Evolutionary conservation across 2,797 vertebrate species (phyloP).

Genomic region (Channallabes apus): DNA sequence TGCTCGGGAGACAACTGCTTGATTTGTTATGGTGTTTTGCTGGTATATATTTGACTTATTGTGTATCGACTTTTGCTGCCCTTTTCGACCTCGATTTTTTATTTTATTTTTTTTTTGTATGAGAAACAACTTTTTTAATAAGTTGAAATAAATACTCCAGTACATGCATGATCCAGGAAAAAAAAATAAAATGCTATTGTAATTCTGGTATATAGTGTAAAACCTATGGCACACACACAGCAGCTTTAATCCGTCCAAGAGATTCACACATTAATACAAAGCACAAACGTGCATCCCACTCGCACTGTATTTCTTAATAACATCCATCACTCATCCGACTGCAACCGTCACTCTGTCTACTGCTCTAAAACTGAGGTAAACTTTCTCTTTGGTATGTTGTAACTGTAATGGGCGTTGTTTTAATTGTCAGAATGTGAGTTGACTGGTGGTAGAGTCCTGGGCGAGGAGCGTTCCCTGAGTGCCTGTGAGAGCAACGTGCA

Average conservation of each 20-base stretch:
- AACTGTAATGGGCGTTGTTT: slow-evolving; percentile 23
- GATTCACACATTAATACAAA: slow-evolving; percentile 79
- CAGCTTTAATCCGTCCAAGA: slow-evolving; percentile 85
- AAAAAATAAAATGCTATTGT: slow-evolving; percentile 82
- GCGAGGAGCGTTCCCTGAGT: slow-evolving; percentile 94
- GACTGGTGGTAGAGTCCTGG: slow-evolving; percentile 94
- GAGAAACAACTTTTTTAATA: slow-evolving; percentile 96
- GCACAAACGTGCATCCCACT: slow-evolving; percentile 61
- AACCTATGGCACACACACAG: slow-evolving; percentile 88
- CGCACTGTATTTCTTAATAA: slow-evolving; percentile 54
- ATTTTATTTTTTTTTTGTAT: no score
- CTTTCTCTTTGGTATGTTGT: slow-evolving; percentile 86
- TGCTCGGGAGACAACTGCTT: no score
- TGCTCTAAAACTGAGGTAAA: slow-evolving; percentile 93
- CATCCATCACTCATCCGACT: slow-evolving; percentile 77
- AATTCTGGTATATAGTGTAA: slow-evolving; percentile 94
- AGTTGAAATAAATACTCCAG: slow-evolving; percentile 99
- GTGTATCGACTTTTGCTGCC: no score
- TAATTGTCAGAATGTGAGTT: slow-evolving; percentile 99
- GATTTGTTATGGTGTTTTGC: no score
- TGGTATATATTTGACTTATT: no score
- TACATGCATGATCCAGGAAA: slow-evolving; percentile 89
- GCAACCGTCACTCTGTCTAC: slow-evolving; percentile 81
- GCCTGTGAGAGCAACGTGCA: slow-evolving; percentile 98
- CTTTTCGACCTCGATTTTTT: no score